Evolutionary conservation across 1,140 invertebrate species (phyloP), one percentile per base, ranked within the genome.

Genomic region (Teleogryllus occipitalis): DNA sequence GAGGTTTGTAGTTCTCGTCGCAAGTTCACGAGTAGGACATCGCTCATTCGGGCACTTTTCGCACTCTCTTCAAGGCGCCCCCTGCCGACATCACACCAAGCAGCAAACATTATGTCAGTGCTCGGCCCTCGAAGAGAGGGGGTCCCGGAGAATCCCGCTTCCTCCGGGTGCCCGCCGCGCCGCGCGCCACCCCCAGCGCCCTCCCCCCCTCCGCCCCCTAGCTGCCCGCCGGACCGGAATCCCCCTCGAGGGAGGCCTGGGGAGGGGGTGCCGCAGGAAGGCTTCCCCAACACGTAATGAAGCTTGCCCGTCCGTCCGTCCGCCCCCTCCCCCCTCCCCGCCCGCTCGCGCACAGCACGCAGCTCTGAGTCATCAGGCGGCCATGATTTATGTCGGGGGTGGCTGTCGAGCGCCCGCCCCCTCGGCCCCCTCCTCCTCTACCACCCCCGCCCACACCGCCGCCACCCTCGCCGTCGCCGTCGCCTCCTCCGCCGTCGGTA

Each of bases 371-470:
- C 54, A 65, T 65, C 54, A 65, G 54, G 54, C 54, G 7, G 54
- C 54, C 54, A 65, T 65, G 54, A 65, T 65, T 65, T 65, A 65
- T 65, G 54, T 65, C 54, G 54, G 54, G 54, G 54, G 54, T 65
- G 54, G 54, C 54, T 65, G 54, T 65, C 54, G 54, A 65, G 54
- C 54, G 54, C 54, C 54, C 10, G 10, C 54, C 10, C 54, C 54
- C 2, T 7, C 2, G 54, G 2, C 54, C 10, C 54, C 3, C 54
- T 7, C 54, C 54, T 2, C 18, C 10, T 65, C 10, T 7, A 18
- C 54, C 54, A 14, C 54, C 54, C 1, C 54, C 54, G 18, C 54
- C 54, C 2, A 1, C 54, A 7, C 7, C 54, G 10, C 54, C 54
- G 10, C 7, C 10, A n/a, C n/a, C 54, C 2, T 7, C 54, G 18